Evolutionary conservation across 2,888 invertebrate genomes (phyloP), one percentile per base, ranked within the genome.

Genomic region (Eudemis profundana): DNA sequence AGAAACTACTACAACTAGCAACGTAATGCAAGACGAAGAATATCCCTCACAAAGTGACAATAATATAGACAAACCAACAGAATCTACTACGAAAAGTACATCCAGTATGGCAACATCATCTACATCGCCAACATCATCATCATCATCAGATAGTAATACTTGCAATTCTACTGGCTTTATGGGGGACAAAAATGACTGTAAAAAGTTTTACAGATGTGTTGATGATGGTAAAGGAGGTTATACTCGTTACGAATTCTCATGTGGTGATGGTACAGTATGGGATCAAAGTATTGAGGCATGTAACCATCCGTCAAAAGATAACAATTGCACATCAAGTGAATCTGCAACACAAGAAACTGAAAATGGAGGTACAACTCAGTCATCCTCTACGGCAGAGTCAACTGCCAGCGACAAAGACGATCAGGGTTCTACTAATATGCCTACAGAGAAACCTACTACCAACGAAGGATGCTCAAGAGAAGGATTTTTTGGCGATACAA

Each of bases 201-300:
- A 90, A 60, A 95, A 95, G 78, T 96, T 96, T 86, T 95, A 95
- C 78, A 92, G 96, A 70, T 96, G 96, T 83, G 95, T 96, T 17
- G 87, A 89, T 61, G 90, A 93, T 75, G 94, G 93, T 0, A 85
- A 91, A 46, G 93, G 93, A 65, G 89, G 93, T 12, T 95, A 89
- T 73, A 94, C 86, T 61, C 94, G 93, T 84, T 95, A 95, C 77
- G 94, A 95, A 59, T 96, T 96, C 77, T 86, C 87, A 14, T 96
- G 96, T 79, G 95, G 94, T 0, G 93, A 94, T 38, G 96, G 95
- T 51, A 96, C 96, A 2, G 94, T 95, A 23, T 94, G 93, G 93
- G 94, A 94, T 74, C 77, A 85, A 51, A 75, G 75, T 10, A 73
- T 87, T 38, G 79, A 84, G 62, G 83, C 84, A 1, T 93, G 93